Conservation (phyloP, 2,113 vertebrate species). For the Candoia aspera region DNA sequence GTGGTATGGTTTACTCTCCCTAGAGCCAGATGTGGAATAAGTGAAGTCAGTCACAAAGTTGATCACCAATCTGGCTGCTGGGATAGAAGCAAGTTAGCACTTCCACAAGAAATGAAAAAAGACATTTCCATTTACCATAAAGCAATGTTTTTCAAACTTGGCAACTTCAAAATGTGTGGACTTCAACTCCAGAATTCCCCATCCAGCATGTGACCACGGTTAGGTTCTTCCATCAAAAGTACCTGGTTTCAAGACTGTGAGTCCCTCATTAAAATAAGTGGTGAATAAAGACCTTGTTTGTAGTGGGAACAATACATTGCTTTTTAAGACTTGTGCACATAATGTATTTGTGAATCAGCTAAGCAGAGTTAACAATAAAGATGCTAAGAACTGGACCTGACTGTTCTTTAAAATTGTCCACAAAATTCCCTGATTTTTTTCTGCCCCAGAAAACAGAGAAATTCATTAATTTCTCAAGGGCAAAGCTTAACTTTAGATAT, state of each 20-base stretch:
- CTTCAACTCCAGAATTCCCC: not conserved
- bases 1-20: not conserved
- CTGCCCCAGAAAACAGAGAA: too few species aligned
- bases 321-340: too few species aligned
- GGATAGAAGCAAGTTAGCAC: not conserved
- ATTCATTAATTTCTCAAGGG: too few species aligned
- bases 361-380: not conserved
- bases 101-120: not conserved
- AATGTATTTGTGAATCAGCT: not conserved
- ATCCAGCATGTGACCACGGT: not conserved
- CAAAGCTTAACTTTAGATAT: too few species aligned
- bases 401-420: too few species aligned
- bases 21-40: not conserved
- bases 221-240: not conserved
- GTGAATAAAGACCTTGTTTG: not conserved
- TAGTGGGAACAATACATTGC: too few species aligned
- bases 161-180: not conserved
- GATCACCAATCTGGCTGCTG: not conserved
- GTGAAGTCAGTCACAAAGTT: not conserved
- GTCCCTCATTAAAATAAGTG: not conserved
- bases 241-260: not conserved
- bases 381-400: not conserved
- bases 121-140: not conserved
- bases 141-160: not conserved
- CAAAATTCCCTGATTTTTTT: too few species aligned